phyloP scores from a whole-genome alignment of 2,113 vertebrate species.

The Geothlypis trichas region DNA sequence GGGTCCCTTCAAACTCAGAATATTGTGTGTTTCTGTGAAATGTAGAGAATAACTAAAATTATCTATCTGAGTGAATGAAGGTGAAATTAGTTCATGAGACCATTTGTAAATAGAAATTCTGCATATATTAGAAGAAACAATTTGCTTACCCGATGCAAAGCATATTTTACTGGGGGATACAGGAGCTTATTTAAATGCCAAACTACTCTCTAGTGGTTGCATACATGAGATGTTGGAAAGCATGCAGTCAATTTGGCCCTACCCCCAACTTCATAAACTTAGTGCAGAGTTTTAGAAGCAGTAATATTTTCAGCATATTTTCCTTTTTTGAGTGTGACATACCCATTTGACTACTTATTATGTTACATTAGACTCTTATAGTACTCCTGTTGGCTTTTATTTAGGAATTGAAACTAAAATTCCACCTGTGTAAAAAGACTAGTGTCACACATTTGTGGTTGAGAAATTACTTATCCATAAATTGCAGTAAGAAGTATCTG shows the following conservation, averaged over 20 bases:
- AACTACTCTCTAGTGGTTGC: slow-evolving; percentile 29
- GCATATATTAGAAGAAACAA: not conserved
- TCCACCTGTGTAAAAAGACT: not conserved
- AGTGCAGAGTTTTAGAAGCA: not conserved
- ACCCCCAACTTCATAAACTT: not conserved
- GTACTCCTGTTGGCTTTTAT: not conserved
- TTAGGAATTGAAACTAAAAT: not conserved
- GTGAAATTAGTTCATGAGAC: not conserved
- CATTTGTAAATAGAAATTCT: not conserved
- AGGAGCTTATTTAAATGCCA: not conserved
- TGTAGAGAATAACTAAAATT: not conserved
- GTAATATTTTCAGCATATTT: not conserved
- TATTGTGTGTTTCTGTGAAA: not conserved
- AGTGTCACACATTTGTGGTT: not conserved
- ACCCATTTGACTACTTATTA: not conserved
- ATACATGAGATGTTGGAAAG: not conserved
- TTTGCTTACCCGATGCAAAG: not conserved
- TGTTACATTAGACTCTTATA: rapidly evolving
- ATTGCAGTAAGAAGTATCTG: not conserved
- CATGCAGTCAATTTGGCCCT: not conserved
- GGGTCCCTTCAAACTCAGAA: not conserved
- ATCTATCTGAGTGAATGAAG: not conserved
- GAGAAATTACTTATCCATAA: not conserved
- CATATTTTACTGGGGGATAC: not conserved
- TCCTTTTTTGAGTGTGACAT: not conserved